Percentiles rank a stretch among this genome's conserved stretches.
These are phyloP conservation scores for Dufourea novaeangliae DNA, from an alignment of 1,140 invertebrate species.

Conservation along the genomic window DNA sequence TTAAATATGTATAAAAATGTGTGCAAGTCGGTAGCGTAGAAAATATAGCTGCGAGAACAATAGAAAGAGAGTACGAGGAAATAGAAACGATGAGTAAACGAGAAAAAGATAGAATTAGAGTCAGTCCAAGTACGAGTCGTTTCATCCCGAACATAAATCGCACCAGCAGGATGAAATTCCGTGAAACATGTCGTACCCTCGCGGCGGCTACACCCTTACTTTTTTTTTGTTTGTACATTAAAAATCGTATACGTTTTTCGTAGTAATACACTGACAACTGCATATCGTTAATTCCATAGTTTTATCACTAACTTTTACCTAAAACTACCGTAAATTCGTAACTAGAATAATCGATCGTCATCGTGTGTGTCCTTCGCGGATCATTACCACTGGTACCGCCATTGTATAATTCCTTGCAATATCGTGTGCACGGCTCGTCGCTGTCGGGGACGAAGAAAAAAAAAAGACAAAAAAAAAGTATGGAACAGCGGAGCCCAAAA, in stretches of 20 bases:
- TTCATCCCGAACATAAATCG: slow-evolving; percentile 49
- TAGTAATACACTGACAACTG: slow-evolving; percentile 80
- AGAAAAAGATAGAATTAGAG: not conserved
- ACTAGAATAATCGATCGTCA: slow-evolving; percentile 77
- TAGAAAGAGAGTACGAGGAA: not conserved
- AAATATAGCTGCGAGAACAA: not conserved
- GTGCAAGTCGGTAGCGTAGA: slow-evolving; percentile 24
- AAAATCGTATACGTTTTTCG: slow-evolving; percentile 81
- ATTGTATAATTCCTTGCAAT: slow-evolving; percentile 53
- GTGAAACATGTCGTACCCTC: slow-evolving; percentile 30
- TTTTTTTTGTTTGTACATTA: slow-evolving; percentile 79
- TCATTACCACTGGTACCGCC: slow-evolving; percentile 41
- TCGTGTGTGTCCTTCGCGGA: slow-evolving; percentile 38
- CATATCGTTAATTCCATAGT: slow-evolving; percentile 70
- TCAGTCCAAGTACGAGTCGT: slow-evolving; percentile 30
- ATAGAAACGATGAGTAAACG: not conserved
- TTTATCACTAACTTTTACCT: slow-evolving; percentile 67
- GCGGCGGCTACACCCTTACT: slow-evolving; percentile 20
- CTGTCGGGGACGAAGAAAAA: slow-evolving; percentile 13
- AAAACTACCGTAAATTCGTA: slow-evolving; percentile 80
- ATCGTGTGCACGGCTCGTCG: slow-evolving; percentile 60
- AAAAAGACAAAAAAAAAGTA: slow-evolving; percentile 43
- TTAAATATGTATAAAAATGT: slow-evolving; percentile 44
- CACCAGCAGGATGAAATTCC: slow-evolving; percentile 55
- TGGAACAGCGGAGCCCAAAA: slow-evolving; percentile 61